phyloP scores from a whole-genome alignment of 2,888 invertebrate genomes.

The Acanthosepion lycidas region DNA sequence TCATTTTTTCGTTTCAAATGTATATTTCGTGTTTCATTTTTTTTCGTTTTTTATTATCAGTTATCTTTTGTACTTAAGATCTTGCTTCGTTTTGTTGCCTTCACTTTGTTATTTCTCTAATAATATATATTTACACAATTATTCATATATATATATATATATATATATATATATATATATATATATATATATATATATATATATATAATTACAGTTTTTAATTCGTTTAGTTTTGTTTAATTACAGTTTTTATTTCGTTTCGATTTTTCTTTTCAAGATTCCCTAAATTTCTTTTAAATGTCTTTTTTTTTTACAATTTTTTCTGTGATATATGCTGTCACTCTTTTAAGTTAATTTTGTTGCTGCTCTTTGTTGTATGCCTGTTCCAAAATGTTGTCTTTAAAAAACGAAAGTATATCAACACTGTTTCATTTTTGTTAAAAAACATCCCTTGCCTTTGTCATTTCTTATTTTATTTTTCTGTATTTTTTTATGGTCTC shows the following conservation, averaged over 20 bases:
- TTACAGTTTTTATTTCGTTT: not conserved
- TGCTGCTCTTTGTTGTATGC: not conserved
- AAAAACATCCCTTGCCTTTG: not conserved
- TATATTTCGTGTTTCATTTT: too few species aligned
- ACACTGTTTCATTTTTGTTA: not conserved
- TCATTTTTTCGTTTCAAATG: too few species aligned
- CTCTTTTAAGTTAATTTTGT: not conserved
- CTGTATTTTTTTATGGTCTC: not conserved
- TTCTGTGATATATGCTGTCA: not conserved
- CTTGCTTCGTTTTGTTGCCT: not conserved
- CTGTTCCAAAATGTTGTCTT: not conserved
- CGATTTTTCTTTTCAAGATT: not conserved
- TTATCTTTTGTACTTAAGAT: too few species aligned
- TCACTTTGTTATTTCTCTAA: not conserved
- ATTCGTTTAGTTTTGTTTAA: not conserved
- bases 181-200: not conserved
- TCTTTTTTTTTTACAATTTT: not conserved
- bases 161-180: slow-evolving; percentile 14
- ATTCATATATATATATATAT: not conserved
- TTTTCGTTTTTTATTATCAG: too few species aligned
- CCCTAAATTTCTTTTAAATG: not conserved
- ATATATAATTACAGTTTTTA: not conserved
- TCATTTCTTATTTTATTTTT: not conserved
- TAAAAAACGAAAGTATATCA: not conserved
- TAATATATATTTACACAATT: not conserved